Conservation (phyloP, 1,140 invertebrate species). For the Hylaeus anthracinus region DNA sequence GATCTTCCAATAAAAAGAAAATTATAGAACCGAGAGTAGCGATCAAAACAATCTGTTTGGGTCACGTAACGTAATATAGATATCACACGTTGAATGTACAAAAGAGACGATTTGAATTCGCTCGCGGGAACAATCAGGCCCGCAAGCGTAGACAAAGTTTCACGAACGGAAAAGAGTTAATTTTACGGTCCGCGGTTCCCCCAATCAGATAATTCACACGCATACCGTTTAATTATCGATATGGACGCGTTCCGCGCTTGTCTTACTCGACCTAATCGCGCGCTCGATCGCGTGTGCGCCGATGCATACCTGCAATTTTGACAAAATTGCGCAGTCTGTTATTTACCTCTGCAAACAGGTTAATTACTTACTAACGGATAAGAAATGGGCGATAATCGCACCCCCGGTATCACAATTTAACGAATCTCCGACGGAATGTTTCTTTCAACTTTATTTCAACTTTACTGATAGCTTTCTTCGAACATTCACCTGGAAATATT, state of each 20-base stretch:
- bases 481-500: too few relatives aligned
- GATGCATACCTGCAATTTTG: constrained; percentile 45
- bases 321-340: constrained; percentile 30
- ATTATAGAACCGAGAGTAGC: not conserved
- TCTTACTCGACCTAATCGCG: constrained; percentile 46
- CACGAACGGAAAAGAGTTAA: constrained; percentile 20
- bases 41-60: too few relatives aligned
- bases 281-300: constrained; percentile 19
- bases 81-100: not conserved
- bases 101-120: not conserved
- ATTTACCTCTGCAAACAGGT: constrained; percentile 49
- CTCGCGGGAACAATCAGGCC: not conserved
- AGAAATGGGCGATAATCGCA: not conserved
- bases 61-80: too few relatives aligned
- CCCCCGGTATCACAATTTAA: not conserved
- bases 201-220: constrained; percentile 57
- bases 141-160: not conserved
- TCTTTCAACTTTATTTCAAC: too few relatives aligned
- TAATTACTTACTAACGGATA: constrained; percentile 30
- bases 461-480: too few relatives aligned
- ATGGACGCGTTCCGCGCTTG: constrained; percentile 18
- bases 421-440: too few relatives aligned
- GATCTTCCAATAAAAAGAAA: not conserved
- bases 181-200: constrained; percentile 41
- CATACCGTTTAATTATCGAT: constrained; percentile 36